Conservation (phyloP, 2,888 invertebrate species). For the Drosophila pseudotakahashii region DNA sequence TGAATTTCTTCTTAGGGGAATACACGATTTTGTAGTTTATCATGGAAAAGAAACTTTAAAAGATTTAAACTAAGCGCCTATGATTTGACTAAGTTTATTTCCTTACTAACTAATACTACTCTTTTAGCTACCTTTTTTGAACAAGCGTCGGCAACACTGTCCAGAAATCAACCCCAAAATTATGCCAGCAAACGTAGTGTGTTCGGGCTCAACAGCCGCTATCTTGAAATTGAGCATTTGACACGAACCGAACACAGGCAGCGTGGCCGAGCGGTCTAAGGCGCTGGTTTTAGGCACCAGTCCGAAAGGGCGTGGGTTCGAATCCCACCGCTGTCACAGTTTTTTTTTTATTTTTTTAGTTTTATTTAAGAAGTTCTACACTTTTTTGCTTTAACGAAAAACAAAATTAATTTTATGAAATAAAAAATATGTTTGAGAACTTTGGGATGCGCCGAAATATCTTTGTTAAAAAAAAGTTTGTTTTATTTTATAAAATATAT, state of each 20-base stretch:
- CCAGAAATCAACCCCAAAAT: conserved; percentile 64
- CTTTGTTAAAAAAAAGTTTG: too few relatives aligned
- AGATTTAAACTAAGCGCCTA: background rate
- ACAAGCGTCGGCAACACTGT: conserved; percentile 54
- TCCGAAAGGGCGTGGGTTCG: conserved; percentile 85
- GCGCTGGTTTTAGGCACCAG: conserved; percentile 85
- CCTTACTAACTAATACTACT: background rate
- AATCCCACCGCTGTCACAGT: conserved; percentile 85
- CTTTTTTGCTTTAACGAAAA: too few relatives aligned
- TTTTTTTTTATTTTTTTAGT: conserved; percentile 4
- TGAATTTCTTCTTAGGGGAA: background rate
- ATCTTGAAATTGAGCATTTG: conserved; percentile 67
- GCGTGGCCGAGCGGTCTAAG: conserved; percentile 85
- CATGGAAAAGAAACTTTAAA: too few relatives aligned
- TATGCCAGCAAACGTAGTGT: conserved; percentile 48
- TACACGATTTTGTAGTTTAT: background rate
- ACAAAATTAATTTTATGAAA: too few relatives aligned
- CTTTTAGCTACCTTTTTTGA: conserved; percentile 17
- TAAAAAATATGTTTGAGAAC: too few relatives aligned
- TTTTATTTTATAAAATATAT: too few relatives aligned
- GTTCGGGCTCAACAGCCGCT: background rate
- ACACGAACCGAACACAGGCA: conserved; percentile 77
- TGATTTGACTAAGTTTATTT: conserved; percentile 3
- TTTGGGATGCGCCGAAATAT: too few relatives aligned
- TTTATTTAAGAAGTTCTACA: too few relatives aligned